Evolutionary conservation across 2,113 vertebrate genomes (phyloP), one percentile per base, ranked within the genome.

Genomic region (Nothocercus julius): DNA sequence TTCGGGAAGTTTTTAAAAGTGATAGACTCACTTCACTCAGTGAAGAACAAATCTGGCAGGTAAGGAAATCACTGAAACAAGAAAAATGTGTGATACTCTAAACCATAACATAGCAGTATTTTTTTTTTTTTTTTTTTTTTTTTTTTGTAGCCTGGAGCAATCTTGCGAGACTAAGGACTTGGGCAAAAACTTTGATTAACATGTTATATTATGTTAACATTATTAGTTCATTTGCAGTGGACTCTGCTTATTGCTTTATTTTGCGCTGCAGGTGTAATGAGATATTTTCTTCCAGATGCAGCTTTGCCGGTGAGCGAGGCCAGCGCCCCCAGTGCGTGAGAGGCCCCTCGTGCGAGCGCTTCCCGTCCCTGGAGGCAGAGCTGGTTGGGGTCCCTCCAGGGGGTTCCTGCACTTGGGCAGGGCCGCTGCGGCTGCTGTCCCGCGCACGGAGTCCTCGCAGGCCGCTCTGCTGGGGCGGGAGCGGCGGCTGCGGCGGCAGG

Each of bases 11-110:
- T 94, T 98, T 99, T 92, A 99, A 99, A 98, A 99, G 99, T 5
- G 99, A 99, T 97, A 98, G 98, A 82, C 98, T 99, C 93, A 99
- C 99, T 89, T 99, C 99, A 20, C 98, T 99, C 89, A 99, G 98
- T 3, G 99, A 99, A 97, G 98, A 99, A 92, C 98, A 99, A 97
- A 99, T 99, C 96, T 99, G 99, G 99, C 99, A 99, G 99, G 99
- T 99, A 98, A 97, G 97, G 92, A 89, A 58, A 19, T 28, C 77
- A 92, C 84, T 86, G 87, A 90, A 58, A 67, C 78, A 78, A 95
- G 89, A 78, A 89, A 79, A 85, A 90, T 89, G 72, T 96, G 67
- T 92, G 82, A 85, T 76, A 36, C 69, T 83, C 47, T 89, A 93
- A 94, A 91, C 63, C 61, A 19, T 51, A 75, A 47, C 19, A 22